phyloP scores from a whole-genome alignment of 2,797 vertebrate genomes.

The Ceyx erithaca region DNA sequence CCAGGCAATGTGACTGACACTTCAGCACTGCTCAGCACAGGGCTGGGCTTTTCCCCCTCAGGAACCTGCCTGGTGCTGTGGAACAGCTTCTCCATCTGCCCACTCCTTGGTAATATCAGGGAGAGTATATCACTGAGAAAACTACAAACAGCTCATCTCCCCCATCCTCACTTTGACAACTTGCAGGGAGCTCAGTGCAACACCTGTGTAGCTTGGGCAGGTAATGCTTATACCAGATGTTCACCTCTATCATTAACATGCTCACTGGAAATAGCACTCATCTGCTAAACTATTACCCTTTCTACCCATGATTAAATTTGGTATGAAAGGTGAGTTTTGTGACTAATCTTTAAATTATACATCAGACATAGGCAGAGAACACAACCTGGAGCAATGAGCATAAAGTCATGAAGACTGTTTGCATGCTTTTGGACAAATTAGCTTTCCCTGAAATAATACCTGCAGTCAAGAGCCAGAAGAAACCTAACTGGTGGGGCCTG shows the following conservation, averaged over 20 bases:
- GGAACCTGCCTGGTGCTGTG: not conserved
- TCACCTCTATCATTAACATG: not conserved
- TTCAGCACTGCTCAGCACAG: not conserved
- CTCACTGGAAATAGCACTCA: not conserved
- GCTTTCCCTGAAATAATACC: not conserved
- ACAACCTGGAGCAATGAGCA: not conserved
- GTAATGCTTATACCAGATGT: not conserved
- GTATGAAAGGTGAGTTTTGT: not conserved
- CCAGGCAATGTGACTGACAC: accelerated
- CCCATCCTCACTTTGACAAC: not conserved
- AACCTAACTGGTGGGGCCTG: not conserved
- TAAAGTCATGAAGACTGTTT: not conserved
- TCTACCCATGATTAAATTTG: not conserved
- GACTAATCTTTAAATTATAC: not conserved
- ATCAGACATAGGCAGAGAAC: not conserved
- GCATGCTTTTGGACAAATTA: not conserved
- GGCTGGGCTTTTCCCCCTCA: not conserved
- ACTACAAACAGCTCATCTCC: not conserved
- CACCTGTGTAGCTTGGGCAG: not conserved
- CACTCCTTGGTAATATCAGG: not conserved
- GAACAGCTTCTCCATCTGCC: not conserved
- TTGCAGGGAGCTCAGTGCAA: not conserved
- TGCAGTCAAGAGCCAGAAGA: not conserved
- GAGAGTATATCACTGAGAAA: not conserved
- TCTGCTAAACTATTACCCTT: not conserved